Evolutionary conservation across 1,140 invertebrate genomes (phyloP).

Genomic region (Sinella curviseta): DNA sequence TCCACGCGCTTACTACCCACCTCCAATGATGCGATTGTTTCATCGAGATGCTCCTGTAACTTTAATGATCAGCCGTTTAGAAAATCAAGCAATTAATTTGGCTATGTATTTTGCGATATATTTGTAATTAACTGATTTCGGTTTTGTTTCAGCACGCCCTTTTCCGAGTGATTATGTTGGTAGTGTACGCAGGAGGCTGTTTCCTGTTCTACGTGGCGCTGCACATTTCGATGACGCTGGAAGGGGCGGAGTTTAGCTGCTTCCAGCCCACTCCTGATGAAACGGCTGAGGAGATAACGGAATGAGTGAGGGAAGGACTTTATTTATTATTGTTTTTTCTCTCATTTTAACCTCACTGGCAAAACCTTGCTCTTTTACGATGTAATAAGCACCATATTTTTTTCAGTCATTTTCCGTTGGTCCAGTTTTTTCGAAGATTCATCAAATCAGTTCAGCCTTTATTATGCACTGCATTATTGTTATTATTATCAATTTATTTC

Average conservation of each 20-base stretch:
- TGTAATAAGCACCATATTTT: too few relatives aligned
- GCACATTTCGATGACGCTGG: not conserved
- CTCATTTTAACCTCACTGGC: too few relatives aligned
- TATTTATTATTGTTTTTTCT: too few relatives aligned
- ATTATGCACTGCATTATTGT: too few relatives aligned
- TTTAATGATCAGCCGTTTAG: not conserved
- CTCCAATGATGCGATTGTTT: conserved; percentile 21
- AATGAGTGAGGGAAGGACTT: too few relatives aligned
- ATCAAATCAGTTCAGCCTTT: too few relatives aligned
- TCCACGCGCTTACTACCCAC: not conserved
- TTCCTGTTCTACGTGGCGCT: not conserved
- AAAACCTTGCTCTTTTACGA: too few relatives aligned
- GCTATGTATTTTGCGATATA: not conserved
- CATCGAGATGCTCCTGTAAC: conserved; percentile 30
- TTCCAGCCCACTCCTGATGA: too few relatives aligned
- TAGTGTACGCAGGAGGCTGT: not conserved
- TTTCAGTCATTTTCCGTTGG: too few relatives aligned
- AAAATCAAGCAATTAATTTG: not conserved
- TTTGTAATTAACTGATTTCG: not conserved
- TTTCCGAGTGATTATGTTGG: not conserved
- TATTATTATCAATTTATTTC: too few relatives aligned
- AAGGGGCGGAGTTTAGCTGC: not conserved
- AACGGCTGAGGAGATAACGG: too few relatives aligned
- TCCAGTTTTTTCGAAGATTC: too few relatives aligned
- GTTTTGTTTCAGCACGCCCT: not conserved